These are phyloP conservation scores for Teleopsis dalmanni DNA, from an alignment of 1,140 invertebrate genomes.

Conservation along the genomic window DNA sequence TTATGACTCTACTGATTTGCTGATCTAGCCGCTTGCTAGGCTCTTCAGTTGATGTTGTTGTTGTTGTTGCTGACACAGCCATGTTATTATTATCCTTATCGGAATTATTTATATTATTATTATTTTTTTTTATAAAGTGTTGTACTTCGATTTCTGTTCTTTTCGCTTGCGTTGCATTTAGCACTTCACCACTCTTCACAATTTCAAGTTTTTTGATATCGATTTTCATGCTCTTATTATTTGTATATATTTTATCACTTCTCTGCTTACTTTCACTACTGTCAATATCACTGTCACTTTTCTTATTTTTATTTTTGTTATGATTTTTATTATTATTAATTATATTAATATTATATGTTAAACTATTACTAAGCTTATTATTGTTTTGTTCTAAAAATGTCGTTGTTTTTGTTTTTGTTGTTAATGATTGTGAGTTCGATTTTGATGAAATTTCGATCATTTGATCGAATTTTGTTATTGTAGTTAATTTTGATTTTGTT, in stretches of 20 bases:
- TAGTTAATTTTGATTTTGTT: constrained; percentile 9
- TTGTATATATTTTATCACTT: neutral
- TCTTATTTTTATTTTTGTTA: constrained; percentile 11
- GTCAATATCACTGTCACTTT: constrained; percentile 6
- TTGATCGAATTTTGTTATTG: constrained; percentile 24
- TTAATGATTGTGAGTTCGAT: neutral
- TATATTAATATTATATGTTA: too few species aligned
- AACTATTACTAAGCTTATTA: constrained; percentile 4
- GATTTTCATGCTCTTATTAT: constrained; percentile 1
- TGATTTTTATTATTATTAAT: constrained; percentile 4
- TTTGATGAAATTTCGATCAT: constrained; percentile 22
- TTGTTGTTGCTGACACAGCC: constrained; percentile 3
- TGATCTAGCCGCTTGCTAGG: too few species aligned
- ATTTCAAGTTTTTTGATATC: constrained; percentile 5
- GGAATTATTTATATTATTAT: neutral
- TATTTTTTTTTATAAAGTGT: neutral
- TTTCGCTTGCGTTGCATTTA: too few species aligned
- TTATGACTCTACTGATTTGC: too few species aligned
- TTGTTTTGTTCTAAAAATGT: neutral
- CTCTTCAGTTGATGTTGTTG: constrained; percentile 13
- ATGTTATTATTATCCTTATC: constrained; percentile 13
- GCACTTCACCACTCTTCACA: constrained; percentile 3
- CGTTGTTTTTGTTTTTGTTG: constrained; percentile 4
- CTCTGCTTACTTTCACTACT: constrained; percentile 3
- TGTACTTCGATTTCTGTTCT: too few species aligned